Percentiles rank a stretch among this genome's conserved stretches.
phyloP scores from a whole-genome alignment of 2,888 invertebrate species.

The Pseudeuparius sepicola region DNA sequence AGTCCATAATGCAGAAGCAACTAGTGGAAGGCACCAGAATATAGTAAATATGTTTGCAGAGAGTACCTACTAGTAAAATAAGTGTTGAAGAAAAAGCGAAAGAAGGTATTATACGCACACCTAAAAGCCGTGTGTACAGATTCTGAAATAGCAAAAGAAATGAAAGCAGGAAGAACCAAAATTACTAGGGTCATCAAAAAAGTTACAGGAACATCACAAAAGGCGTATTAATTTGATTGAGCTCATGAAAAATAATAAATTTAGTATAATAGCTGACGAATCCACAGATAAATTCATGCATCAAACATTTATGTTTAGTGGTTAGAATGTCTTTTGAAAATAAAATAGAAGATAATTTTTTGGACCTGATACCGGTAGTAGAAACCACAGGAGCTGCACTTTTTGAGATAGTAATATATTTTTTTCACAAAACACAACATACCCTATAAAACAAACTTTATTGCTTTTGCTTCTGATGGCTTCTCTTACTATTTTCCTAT shows the following conservation, averaged over 20 bases:
- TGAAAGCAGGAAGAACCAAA: slow-evolving; percentile 16
- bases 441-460: slow-evolving; percentile 10
- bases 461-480: slow-evolving; percentile 10
- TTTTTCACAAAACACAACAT: slow-evolving; percentile 11
- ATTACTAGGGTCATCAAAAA: slow-evolving; percentile 15
- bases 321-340: slow-evolving; percentile 9
- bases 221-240: too few relatives aligned
- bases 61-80: slow-evolving; percentile 5
- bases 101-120: slow-evolving; percentile 12
- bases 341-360: slow-evolving; percentile 9
- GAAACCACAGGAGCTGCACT: too few relatives aligned
- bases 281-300: slow-evolving; percentile 16
- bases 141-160: slow-evolving; percentile 16
- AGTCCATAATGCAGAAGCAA: slow-evolving; percentile 1
- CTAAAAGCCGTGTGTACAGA: slow-evolving; percentile 14
- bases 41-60: slow-evolving; percentile 7
- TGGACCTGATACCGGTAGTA: too few relatives aligned
- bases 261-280: slow-evolving; percentile 16
- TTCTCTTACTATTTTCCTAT: too few relatives aligned
- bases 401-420: slow-evolving; percentile 10
- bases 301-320: slow-evolving; percentile 15
- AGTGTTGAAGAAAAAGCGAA: slow-evolving; percentile 12
- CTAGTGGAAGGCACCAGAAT: slow-evolving; percentile 4
- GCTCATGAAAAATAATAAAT: slow-evolving; percentile 14
- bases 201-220: slow-evolving; percentile 12